Percentiles rank a stretch among this genome's conserved stretches.
Evolutionary conservation across 2,888 invertebrate genomes (phyloP).

Genomic region (Aquatica leii): DNA sequence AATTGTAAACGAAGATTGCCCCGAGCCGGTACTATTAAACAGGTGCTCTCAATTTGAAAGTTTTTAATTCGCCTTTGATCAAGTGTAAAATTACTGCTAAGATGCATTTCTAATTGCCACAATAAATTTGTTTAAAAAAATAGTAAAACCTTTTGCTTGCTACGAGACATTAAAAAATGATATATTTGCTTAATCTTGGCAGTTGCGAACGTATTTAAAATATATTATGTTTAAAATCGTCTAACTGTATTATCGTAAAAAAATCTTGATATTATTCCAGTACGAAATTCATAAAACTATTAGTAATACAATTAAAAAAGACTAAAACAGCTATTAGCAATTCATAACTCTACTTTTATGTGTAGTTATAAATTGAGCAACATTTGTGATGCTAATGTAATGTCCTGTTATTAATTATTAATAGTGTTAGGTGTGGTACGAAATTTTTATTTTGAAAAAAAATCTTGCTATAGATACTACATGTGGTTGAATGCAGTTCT

Average conservation of each 20-base stretch:
- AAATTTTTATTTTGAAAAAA: slow-evolving; percentile 1
- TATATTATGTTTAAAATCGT: background rate
- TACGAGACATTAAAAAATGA: no score
- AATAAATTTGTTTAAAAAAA: slow-evolving; percentile 8
- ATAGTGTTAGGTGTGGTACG: slow-evolving; percentile 4
- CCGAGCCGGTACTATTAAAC: slow-evolving; percentile 26
- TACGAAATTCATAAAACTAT: background rate
- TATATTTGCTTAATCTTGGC: no score
- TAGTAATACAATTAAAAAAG: slow-evolving; percentile 1
- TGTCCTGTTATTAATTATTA: slow-evolving; percentile 8
- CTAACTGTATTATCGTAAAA: background rate
- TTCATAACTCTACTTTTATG: slow-evolving; percentile 5
- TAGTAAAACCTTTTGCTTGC: no score
- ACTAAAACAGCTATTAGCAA: background rate
- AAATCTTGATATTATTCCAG: background rate
- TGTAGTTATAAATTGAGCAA: slow-evolving; percentile 10
- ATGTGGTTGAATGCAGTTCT: background rate
- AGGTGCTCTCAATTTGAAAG: slow-evolving; percentile 47
- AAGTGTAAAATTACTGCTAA: slow-evolving; percentile 54
- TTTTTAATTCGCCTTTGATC: slow-evolving; percentile 48
- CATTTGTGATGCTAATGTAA: slow-evolving; percentile 12
- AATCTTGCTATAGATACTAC: background rate
- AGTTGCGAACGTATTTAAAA: no score
- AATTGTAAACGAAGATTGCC: slow-evolving; percentile 43
- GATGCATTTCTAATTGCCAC: slow-evolving; percentile 33